Evolutionary conservation across 64 coral and sea anemone species (phyloP), one percentile per base, ranked within the genome.

Genomic region (Porites lutea): DNA sequence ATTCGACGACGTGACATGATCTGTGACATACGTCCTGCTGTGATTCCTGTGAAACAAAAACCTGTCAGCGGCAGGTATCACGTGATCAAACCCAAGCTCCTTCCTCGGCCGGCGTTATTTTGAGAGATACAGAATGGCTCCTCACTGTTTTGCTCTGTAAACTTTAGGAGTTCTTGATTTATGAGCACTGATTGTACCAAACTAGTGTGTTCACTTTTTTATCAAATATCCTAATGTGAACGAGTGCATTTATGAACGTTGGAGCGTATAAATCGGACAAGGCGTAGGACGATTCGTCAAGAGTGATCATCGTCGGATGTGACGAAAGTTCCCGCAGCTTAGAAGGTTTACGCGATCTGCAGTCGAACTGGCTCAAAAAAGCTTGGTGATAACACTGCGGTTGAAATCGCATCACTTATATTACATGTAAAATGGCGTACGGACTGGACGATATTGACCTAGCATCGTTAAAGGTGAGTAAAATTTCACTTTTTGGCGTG

Each of bases 401-500:
- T 73, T 50, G 15, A 75, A 62, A 71, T 59, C 86, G 27, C 8
- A 21, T 43, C 0, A 20, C 18, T 64, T 74, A 11, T 20, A 74
- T 5, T 19, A 37, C 27, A 37, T 37, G 57, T 75, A 90, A 82
- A 59, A 99, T 99, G 97, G 94, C 97, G 19, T 99, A 96, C 79
- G 97, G 97, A 16, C 91, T 99, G 88, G 97, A 99, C 22, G 97
- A 99, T 77, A 93, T 99, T 71, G 97, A 99, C 78, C 89, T 99
- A 64, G 94, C 97, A 23, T 72, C 95, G 19, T 77, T 99, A 53
- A 99, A 96, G 97, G 97, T 96, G 64, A 71, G 96, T 64, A 2
- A 68, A 65, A 8, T 69, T 67, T 53, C 22, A 6, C 49, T 84
- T 52, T 72, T 70, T 65, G 5, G 48, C 44, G 67, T 4, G 16